Percentiles rank a stretch among this genome's conserved stretches.
These are phyloP conservation scores for Tetragonisca angustula DNA, from an alignment of 2,888 invertebrate genomes.

Conservation along the genomic window DNA sequence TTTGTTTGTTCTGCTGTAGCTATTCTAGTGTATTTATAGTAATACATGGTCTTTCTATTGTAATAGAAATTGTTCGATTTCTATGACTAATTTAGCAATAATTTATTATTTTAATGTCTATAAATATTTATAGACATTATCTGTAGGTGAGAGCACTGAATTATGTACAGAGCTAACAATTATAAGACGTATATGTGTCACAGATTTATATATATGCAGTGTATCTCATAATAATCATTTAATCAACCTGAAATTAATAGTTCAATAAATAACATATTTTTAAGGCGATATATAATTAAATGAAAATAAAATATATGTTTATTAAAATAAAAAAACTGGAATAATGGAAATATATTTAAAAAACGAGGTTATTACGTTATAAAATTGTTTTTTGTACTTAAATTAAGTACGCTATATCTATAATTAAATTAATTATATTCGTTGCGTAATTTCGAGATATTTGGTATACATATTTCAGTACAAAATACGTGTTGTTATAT, in stretches of 20 bases:
- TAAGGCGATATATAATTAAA: background rate
- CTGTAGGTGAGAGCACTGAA: constrained; percentile 47
- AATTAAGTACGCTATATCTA: constrained; percentile 19
- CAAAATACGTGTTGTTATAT: constrained; percentile 30
- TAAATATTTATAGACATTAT: constrained; percentile 47
- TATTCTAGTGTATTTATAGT: constrained; percentile 10
- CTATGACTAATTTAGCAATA: constrained; percentile 64
- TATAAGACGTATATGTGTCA: constrained; percentile 14
- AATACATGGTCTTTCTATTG: background rate
- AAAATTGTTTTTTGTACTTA: constrained; percentile 18
- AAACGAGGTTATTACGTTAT: constrained; percentile 2
- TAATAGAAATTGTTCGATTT: constrained; percentile 28
- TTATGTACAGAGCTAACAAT: constrained; percentile 38
- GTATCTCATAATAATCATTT: constrained; percentile 44
- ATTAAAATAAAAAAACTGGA: background rate
- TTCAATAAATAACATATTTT: constrained; percentile 11
- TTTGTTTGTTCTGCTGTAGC: constrained; percentile 26
- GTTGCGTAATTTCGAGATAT: constrained; percentile 34
- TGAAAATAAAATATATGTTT: background rate
- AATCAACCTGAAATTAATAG: constrained; percentile 3
- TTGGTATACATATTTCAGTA: constrained; percentile 31
- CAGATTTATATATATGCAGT: constrained; percentile 29
- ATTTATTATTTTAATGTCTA: constrained; percentile 68
- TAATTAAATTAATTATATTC: background rate
- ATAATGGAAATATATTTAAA: background rate